phyloP scores from a whole-genome alignment of 1,140 invertebrate genomes.

The Drosophila pachea region DNA sequence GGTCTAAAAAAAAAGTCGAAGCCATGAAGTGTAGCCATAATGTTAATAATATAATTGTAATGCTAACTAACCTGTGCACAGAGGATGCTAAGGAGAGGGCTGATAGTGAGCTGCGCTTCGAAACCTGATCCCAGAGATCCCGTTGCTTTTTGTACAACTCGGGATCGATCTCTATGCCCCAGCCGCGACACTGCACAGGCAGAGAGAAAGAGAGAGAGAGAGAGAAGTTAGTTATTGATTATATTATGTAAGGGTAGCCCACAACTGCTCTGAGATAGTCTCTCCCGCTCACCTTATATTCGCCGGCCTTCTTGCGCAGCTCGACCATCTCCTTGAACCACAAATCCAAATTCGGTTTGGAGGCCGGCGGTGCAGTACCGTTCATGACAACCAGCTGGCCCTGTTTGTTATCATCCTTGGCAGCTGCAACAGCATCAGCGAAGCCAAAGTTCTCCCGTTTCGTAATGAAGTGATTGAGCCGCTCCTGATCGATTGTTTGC shows the following conservation, averaged over 20 bases:
- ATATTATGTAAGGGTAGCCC: too few species aligned
- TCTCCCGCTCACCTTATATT: slow-evolving; percentile 88
- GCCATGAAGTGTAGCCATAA: not conserved
- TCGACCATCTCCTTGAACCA: slow-evolving; percentile 93
- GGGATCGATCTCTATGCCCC: slow-evolving; percentile 91
- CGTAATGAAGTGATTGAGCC: slow-evolving; percentile 79
- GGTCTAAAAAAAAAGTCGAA: slow-evolving; percentile 80
- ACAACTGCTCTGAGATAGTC: too few species aligned
- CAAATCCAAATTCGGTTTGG: slow-evolving; percentile 81
- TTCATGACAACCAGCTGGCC: slow-evolving; percentile 66
- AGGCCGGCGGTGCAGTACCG: slow-evolving; percentile 68
- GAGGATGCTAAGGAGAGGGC: slow-evolving; percentile 92
- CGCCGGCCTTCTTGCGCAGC: slow-evolving; percentile 92
- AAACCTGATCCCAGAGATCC: slow-evolving; percentile 93
- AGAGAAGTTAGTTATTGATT: too few species aligned
- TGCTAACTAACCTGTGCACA: slow-evolving; percentile 84
- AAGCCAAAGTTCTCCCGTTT: slow-evolving; percentile 78
- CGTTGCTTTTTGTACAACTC: slow-evolving; percentile 90
- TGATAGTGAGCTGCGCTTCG: slow-evolving; percentile 90
- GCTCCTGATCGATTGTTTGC: slow-evolving; percentile 86
- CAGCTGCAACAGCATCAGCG: slow-evolving; percentile 49
- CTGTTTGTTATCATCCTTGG: slow-evolving; percentile 61
- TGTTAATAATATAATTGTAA: not conserved
- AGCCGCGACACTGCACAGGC: slow-evolving; percentile 88
- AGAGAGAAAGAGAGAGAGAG: not conserved